Evolutionary conservation across 2,797 vertebrate species (phyloP).

Genomic region (Alcedo atthis): DNA sequence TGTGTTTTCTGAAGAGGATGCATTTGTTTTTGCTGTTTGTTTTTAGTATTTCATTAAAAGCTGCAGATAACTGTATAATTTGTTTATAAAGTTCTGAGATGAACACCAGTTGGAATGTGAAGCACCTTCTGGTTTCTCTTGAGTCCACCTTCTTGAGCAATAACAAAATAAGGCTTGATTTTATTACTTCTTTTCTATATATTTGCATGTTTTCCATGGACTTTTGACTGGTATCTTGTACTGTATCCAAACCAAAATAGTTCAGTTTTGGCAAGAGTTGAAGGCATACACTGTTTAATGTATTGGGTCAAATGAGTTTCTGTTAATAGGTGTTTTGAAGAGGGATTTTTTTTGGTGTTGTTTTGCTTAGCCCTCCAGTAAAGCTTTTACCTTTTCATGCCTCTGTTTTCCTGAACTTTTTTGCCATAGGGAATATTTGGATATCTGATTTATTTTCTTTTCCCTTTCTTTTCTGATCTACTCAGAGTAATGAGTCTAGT

Average conservation of each 20-base stretch:
- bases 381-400: background rate
- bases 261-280: background rate
- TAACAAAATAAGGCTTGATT: background rate
- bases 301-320: background rate
- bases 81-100: background rate
- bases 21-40: no score
- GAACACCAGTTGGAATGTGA: background rate
- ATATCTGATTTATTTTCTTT: background rate
- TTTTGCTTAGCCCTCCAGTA: background rate
- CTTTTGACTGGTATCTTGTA: background rate
- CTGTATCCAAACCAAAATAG: background rate
- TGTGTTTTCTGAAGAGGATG: background rate
- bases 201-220: background rate
- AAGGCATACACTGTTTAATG: background rate
- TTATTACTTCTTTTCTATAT: background rate
- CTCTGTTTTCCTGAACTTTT: background rate
- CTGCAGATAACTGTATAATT: background rate
- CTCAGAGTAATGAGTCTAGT: background rate
- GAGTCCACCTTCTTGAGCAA: background rate
- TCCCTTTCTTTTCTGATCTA: background rate
- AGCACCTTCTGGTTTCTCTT: background rate
- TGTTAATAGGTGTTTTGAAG: background rate
- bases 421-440: background rate
- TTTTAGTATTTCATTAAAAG: background rate
- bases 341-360: background rate